These are phyloP conservation scores for Pampusana beccarii DNA, from an alignment of 2,113 vertebrate genomes.

Conservation along the genomic window DNA sequence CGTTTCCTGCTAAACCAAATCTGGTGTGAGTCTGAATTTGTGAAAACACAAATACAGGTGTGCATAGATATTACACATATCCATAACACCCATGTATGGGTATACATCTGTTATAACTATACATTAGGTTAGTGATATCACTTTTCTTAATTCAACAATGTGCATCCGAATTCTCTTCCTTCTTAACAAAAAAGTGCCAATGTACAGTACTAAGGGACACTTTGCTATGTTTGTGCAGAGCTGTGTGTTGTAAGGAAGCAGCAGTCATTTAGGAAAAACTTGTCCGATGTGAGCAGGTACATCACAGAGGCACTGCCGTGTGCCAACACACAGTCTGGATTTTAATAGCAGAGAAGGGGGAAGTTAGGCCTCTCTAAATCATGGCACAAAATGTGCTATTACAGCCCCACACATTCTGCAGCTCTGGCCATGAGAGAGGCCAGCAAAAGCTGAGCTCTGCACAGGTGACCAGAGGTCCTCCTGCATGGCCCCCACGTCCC, in stretches of 20 bases:
- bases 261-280: not conserved
- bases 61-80: not conserved
- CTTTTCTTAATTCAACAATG: not conserved
- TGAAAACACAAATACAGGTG: not conserved
- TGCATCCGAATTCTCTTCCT: not conserved
- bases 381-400: accelerated
- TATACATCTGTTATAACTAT: not conserved
- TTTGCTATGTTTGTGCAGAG: accelerated
- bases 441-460: not conserved
- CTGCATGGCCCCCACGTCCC: not conserved
- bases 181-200: not conserved
- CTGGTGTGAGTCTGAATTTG: not conserved
- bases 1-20: not conserved
- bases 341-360: not conserved
- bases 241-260: not conserved
- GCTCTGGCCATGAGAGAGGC: not conserved
- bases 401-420: not conserved
- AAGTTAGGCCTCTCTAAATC: not conserved
- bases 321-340: accelerated
- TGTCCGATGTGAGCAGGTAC: not conserved
- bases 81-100: not conserved
- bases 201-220: accelerated
- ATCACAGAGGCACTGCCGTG: accelerated
- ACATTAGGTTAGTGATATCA: not conserved
- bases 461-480: not conserved